Conservation (phyloP, 2,113 vertebrate genomes). For the Sylvietta virens region DNA sequence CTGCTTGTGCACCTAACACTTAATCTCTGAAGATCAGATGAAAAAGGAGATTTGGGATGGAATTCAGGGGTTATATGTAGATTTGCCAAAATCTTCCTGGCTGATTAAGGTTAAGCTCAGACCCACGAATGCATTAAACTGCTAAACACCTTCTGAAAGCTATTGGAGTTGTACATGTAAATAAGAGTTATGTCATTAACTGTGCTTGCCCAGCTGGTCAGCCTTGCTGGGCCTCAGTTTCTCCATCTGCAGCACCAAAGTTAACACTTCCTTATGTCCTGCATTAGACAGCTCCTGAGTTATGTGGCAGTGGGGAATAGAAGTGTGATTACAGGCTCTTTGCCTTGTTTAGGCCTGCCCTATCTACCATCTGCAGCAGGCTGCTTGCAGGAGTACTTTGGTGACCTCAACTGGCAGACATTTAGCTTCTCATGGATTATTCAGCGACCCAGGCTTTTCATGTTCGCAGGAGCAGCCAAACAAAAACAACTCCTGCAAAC, state of each 20-base stretch:
- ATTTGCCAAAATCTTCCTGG: background rate
- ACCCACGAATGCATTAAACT: background rate
- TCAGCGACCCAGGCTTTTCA: background rate
- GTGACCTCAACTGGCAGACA: background rate
- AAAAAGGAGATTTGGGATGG: background rate
- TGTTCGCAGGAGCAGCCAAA: background rate
- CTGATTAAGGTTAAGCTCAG: background rate
- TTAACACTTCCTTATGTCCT: background rate
- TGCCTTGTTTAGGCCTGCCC: background rate
- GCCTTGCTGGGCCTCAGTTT: background rate
- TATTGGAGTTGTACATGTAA: background rate
- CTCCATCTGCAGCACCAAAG: background rate
- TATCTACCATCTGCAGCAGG: background rate
- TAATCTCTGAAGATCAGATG: background rate
- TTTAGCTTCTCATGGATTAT: constrained; percentile 15
- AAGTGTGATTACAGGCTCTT: background rate
- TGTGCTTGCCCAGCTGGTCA: background rate
- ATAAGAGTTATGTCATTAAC: background rate
- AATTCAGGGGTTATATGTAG: background rate
- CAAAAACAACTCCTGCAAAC: background rate
- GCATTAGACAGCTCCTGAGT: background rate
- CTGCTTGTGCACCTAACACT: background rate
- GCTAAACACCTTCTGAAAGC: background rate
- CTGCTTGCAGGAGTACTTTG: background rate
- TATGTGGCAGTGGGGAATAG: background rate